phyloP scores from a whole-genome alignment of 2,797 vertebrate species.

The Rhabdophis nuchalis region DNA sequence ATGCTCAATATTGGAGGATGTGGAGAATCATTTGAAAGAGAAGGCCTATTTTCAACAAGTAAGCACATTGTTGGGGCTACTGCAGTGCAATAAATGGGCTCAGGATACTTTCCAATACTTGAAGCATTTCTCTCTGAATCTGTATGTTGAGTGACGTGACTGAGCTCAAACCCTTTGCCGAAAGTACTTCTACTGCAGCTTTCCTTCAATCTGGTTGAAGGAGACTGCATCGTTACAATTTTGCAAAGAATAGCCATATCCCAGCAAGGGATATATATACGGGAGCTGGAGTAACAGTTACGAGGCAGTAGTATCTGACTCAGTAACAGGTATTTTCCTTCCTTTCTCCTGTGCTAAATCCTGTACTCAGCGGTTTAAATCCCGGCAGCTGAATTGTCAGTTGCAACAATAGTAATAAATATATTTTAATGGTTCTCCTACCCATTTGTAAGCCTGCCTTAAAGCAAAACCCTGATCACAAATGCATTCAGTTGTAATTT shows the following conservation, averaged over 20 bases:
- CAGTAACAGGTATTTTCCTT: background rate
- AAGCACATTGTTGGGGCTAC: background rate
- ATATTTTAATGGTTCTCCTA: background rate
- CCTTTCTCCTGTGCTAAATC: background rate
- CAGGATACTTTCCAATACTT: background rate
- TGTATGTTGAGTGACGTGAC: background rate
- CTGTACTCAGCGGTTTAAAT: background rate
- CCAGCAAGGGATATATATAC: background rate
- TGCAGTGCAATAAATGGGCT: background rate
- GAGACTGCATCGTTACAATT: background rate
- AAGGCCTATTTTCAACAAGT: background rate
- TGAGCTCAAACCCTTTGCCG: background rate
- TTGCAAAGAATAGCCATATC: background rate
- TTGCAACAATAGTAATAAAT: background rate
- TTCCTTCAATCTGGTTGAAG: background rate
- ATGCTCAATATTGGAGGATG: too few species aligned
- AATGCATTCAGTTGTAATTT: background rate
- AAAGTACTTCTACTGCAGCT: background rate
- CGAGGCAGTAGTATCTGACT: background rate
- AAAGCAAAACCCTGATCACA: background rate
- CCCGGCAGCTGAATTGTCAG: background rate
- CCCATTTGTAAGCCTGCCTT: background rate
- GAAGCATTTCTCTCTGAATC: background rate
- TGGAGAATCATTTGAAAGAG: background rate
- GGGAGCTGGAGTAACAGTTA: too few species aligned